Conservation (phyloP, 1,140 invertebrate species). For the Panagrolaimus sp. region DNA sequence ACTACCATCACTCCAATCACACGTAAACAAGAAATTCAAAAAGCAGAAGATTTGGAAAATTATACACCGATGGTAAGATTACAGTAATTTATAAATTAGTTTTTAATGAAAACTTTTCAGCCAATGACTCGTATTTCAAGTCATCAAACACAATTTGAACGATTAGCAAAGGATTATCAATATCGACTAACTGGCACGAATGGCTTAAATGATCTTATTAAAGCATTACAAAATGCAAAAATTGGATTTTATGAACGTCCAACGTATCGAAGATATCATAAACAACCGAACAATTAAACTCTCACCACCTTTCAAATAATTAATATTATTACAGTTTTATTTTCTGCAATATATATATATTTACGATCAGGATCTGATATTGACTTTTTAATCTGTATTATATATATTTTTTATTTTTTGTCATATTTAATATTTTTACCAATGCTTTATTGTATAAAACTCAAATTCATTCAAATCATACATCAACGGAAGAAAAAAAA, state of each 20-base stretch:
- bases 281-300: too few relatives aligned
- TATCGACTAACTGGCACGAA: neutral
- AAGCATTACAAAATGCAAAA: conserved; percentile 18
- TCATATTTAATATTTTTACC: too few relatives aligned
- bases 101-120: neutral
- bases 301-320: too few relatives aligned
- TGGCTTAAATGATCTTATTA: conserved; percentile 11
- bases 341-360: too few relatives aligned
- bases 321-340: too few relatives aligned
- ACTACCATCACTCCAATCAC: neutral
- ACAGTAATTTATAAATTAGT: too few relatives aligned
- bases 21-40: neutral
- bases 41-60: neutral
- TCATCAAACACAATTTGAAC: conserved; percentile 16
- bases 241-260: conserved; percentile 19
- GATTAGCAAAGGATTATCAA: conserved; percentile 17
- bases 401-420: too few relatives aligned
- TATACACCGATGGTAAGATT: neutral
- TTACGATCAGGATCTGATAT: too few relatives aligned
- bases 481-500: too few relatives aligned
- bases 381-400: too few relatives aligned
- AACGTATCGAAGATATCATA: conserved; percentile 6
- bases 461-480: too few relatives aligned
- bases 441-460: too few relatives aligned
- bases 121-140: neutral